Percentiles rank a stretch among this genome's conserved stretches.
Evolutionary conservation across 2,888 invertebrate species (phyloP).

Genomic region (Papilio demoleus): DNA sequence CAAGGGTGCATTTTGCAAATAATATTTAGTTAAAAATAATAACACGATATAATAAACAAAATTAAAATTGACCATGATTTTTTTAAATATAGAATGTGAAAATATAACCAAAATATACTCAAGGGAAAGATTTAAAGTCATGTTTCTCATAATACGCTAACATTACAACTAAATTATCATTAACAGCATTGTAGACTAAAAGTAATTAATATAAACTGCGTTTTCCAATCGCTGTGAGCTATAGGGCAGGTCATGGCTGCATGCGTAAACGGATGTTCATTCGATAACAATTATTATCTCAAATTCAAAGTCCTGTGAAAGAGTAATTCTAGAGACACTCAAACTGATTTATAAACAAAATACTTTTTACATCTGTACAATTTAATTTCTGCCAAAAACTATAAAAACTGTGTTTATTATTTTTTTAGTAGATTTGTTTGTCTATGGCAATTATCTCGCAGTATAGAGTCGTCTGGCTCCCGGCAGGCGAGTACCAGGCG

Average conservation of each 20-base stretch:
- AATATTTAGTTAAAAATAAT: not conserved
- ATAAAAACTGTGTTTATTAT: too few relatives aligned
- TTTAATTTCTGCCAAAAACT: slow-evolving; percentile 45
- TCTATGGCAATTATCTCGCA: slow-evolving; percentile 50
- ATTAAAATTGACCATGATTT: slow-evolving; percentile 4
- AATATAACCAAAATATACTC: not conserved
- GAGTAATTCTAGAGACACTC: slow-evolving; percentile 42
- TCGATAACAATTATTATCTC: slow-evolving; percentile 71
- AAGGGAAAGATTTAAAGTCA: not conserved
- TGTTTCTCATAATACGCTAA: not conserved
- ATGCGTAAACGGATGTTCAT: slow-evolving; percentile 78
- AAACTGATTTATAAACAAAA: slow-evolving; percentile 17
- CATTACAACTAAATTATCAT: slow-evolving; percentile 20
- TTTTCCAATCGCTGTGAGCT: slow-evolving; percentile 68
- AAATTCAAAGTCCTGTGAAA: slow-evolving; percentile 55
- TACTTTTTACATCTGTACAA: slow-evolving; percentile 37
- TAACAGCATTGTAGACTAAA: slow-evolving; percentile 40
- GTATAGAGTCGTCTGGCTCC: slow-evolving; percentile 61
- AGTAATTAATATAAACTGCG: slow-evolving; percentile 62
- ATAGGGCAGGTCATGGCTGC: slow-evolving; percentile 81
- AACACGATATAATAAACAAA: not conserved
- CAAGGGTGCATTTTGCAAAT: not conserved
- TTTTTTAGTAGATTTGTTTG: slow-evolving; percentile 51
- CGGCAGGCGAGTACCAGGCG: slow-evolving; percentile 72
- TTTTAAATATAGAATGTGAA: not conserved